phyloP scores from a whole-genome alignment of 2,113 vertebrate genomes.

The Entosphenus tridentatus region DNA sequence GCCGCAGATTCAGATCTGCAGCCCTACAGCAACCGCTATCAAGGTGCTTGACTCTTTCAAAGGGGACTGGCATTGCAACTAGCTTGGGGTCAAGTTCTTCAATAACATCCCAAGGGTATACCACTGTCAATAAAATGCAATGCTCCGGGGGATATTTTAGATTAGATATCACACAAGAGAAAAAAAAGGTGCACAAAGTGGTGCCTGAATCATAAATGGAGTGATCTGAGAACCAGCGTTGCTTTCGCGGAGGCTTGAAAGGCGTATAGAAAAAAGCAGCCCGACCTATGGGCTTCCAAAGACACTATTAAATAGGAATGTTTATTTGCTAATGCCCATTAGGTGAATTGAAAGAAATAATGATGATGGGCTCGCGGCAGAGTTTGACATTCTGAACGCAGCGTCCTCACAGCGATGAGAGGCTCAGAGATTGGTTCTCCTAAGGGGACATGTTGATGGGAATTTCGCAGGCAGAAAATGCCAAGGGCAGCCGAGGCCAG shows the following conservation, averaged over 20 bases:
- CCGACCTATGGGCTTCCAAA: not conserved
- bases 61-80: conserved; percentile 1
- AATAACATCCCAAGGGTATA: conserved; percentile 1
- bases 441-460: conserved; percentile 2
- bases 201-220: conserved; percentile 1
- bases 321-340: conserved; percentile 2
- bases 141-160: not conserved
- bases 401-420: conserved; percentile 4
- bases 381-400: not conserved
- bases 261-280: conserved; percentile 2
- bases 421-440: conserved; percentile 4
- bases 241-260: not conserved
- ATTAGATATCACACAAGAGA: not conserved
- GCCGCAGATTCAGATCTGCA: conserved; percentile 4
- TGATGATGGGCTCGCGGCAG: conserved; percentile 4
- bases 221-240: conserved; percentile 1
- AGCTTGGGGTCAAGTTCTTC: conserved; percentile 4
- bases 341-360: conserved; percentile 2
- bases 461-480: conserved; percentile 6
- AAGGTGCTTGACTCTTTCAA: conserved; percentile 4
- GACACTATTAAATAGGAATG: not conserved
- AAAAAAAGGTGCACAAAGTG: not conserved
- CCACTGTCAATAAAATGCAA: conserved; percentile 2
- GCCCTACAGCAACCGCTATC: conserved; percentile 1
- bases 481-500: conserved; percentile 5